A percentile compares a stretch with the other conserved stretches of the same genome.
Evolutionary conservation across 2,888 invertebrate species (phyloP).

Genomic region (Theretra japonica): DNA sequence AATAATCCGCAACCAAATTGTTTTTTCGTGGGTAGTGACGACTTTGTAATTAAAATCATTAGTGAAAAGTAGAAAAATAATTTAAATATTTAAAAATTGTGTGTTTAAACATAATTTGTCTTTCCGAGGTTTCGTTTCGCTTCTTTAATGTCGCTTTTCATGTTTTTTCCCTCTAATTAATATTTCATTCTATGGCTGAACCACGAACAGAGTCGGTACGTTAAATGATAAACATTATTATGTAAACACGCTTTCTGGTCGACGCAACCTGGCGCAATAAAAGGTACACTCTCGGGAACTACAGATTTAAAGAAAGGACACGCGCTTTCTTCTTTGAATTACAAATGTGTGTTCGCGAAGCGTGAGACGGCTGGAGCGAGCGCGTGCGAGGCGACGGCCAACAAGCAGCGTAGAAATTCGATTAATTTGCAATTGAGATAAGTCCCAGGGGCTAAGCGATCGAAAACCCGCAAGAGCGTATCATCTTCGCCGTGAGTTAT

Average conservation of each 20-base stretch:
- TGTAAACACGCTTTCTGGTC: constrained; percentile 46
- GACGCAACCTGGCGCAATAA: constrained; percentile 51
- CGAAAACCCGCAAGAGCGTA: constrained; percentile 73
- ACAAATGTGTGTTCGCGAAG: constrained; percentile 60
- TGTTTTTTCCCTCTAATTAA: constrained; percentile 61
- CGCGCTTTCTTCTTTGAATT: constrained; percentile 68
- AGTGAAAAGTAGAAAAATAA: constrained; percentile 55
- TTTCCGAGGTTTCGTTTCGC: constrained; percentile 66
- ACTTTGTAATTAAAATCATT: constrained; percentile 55
- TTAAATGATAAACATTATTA: constrained; percentile 31
- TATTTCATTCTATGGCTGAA: constrained; percentile 75
- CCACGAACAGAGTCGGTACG: constrained; percentile 50
- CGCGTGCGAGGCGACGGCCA: constrained; percentile 59
- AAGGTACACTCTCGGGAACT: constrained; percentile 51
- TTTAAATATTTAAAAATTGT: constrained; percentile 51
- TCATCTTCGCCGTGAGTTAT: constrained; percentile 80
- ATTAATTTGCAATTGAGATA: constrained; percentile 83
- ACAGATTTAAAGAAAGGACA: constrained; percentile 64
- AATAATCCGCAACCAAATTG: constrained; percentile 20
- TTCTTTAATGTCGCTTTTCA: constrained; percentile 78
- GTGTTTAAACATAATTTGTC: constrained; percentile 58
- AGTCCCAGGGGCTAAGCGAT: constrained; percentile 69
- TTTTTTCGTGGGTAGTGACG: constrained; percentile 65
- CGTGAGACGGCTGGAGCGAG: constrained; percentile 47
- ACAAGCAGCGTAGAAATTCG: constrained; percentile 72